Evolutionary conservation across 2,888 invertebrate species (phyloP), one percentile per base, ranked within the genome.

Genomic region (Agrenia bidenticulata): DNA sequence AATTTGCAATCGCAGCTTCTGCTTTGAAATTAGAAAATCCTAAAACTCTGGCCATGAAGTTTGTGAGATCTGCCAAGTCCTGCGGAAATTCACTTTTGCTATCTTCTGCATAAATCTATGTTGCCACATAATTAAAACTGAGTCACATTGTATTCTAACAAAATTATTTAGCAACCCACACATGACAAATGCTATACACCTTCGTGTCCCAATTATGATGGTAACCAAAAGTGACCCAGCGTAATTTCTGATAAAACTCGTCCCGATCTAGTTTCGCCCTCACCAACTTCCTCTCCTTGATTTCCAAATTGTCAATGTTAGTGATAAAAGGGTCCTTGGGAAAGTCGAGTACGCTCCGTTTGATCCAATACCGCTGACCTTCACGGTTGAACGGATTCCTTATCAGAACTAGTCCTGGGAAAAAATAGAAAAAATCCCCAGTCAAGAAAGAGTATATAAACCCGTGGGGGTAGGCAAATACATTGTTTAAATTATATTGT

Each of bases 191-290:
- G 7, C 41, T 49, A 26, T 15, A 81, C 82, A 89, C 87, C 85
- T 98, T 99, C 61, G 92, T 90, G 77, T 94, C 88, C 98, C 99
- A 99, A 80, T 99, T 88, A 81, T 99, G 96, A 81, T 99, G 98
- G 79, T 96, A 97, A 15, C 99, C 99, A 39, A 98, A 81, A 0
- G 98, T 99, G 1, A 90, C 87, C 99, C 99, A 99, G 76, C 98
- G 83, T 76, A 99, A 79, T 77, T 86, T 85, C 53, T 83, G 79
- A 49, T 71, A 76, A 66, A 76, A 73, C 17, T 67, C 61, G 0
- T 53, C 39, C 2, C 57, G 26, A 23, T 64, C 51, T 24, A 66
- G 42, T 24, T 66, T 66, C 11, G 62, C 51, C 23, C 45, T 41
- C 5, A 60, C 60, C 15, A 24, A 0, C 27, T 64, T 61, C 2